Percentiles rank a stretch among this genome's conserved stretches.
phyloP scores from a whole-genome alignment of 2,113 vertebrate species.

The Anolis sagrei region DNA sequence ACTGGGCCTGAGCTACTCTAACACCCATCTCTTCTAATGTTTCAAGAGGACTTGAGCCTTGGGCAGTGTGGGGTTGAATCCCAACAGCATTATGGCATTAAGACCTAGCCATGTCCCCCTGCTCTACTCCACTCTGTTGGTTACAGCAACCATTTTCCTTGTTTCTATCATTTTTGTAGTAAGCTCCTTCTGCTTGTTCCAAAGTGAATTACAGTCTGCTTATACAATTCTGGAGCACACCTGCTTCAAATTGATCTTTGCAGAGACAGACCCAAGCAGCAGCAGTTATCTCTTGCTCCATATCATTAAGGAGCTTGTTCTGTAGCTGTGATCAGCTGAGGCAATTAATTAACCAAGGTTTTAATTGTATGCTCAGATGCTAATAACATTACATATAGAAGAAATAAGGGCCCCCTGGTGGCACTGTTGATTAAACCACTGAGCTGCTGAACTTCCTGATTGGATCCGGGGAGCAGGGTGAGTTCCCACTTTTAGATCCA shows the following conservation, averaged over 20 bases:
- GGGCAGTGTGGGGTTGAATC: no score
- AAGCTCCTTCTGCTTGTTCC: background rate
- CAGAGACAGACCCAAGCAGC: background rate
- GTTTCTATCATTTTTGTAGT: background rate
- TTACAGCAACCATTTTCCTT: background rate
- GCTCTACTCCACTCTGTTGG: no score
- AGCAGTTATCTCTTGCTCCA: background rate
- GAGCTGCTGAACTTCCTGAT: no score
- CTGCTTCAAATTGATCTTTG: background rate
- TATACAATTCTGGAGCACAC: background rate
- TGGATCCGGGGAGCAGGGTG: no score
- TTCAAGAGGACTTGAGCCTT: no score
- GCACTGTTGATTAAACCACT: no score
- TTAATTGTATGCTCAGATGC: background rate
- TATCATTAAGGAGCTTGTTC: background rate
- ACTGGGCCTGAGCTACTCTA: no score
- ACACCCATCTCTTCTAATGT: no score
- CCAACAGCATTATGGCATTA: background rate
- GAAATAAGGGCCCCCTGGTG: no score
- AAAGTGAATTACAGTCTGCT: background rate
- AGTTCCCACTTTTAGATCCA: no score
- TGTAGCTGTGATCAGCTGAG: background rate
- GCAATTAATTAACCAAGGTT: no score
- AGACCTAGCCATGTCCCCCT: no score
- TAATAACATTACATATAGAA: background rate